These are phyloP conservation scores for Chloropsis hardwickii DNA, from an alignment of 2,113 vertebrate species.

Conservation along the genomic window DNA sequence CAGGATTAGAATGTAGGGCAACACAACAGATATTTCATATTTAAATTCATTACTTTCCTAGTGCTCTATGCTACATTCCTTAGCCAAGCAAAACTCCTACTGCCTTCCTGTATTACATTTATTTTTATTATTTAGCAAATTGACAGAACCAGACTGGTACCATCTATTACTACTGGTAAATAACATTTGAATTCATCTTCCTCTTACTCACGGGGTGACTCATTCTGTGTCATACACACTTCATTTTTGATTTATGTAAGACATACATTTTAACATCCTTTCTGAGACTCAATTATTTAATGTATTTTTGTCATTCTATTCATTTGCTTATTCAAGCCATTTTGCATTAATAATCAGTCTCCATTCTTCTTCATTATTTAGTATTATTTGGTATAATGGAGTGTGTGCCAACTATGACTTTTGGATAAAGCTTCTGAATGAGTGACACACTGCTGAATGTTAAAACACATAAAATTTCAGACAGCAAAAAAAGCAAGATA, in stretches of 20 bases:
- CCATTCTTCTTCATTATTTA: slow-evolving; percentile 69
- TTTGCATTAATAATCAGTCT: slow-evolving; percentile 72
- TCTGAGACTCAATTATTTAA: slow-evolving; percentile 71
- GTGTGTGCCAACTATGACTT: slow-evolving; percentile 56
- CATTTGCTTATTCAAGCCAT: slow-evolving; percentile 47
- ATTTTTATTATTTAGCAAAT: slow-evolving; percentile 44
- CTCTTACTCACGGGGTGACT: slow-evolving; percentile 67
- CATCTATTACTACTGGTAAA: slow-evolving; percentile 58
- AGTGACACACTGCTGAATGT: slow-evolving; percentile 59
- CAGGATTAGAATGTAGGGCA: neutral
- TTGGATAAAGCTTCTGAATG: slow-evolving; percentile 45
- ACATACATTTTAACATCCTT: slow-evolving; percentile 57
- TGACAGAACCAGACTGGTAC: slow-evolving; percentile 44
- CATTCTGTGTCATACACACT: slow-evolving; percentile 65
- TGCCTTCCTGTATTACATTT: slow-evolving; percentile 37
- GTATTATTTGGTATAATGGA: slow-evolving; percentile 64
- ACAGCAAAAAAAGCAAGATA: slow-evolving; percentile 12
- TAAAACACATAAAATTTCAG: slow-evolving; percentile 58
- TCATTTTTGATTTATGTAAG: slow-evolving; percentile 74
- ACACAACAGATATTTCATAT: neutral
- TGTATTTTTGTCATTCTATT: slow-evolving; percentile 72
- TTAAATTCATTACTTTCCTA: slow-evolving; percentile 1
- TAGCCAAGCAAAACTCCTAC: slow-evolving; percentile 40
- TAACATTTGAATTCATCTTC: slow-evolving; percentile 55
- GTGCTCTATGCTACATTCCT: neutral